These are phyloP conservation scores for Mesorhabditis spiculigera DNA, from an alignment of 2,888 invertebrate species.

Conservation along the genomic window DNA sequence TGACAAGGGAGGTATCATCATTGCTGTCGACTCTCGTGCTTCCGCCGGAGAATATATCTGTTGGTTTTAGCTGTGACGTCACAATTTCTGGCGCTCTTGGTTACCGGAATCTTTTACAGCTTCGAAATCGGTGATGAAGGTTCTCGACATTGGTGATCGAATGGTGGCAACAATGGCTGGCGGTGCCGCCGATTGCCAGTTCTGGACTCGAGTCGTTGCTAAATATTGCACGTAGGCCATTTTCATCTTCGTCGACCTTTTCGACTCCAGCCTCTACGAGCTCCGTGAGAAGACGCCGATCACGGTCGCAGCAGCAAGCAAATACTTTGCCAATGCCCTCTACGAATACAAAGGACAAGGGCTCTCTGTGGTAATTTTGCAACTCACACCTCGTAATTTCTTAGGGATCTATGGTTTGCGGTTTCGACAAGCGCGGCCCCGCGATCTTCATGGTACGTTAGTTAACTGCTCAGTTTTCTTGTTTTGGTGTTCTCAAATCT, in stretches of 20 bases:
- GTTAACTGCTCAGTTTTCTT: not conserved
- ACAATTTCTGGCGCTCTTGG: not conserved
- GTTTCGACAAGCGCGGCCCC: conserved; percentile 74
- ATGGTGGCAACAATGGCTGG: conserved; percentile 94
- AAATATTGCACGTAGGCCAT: conserved; percentile 75
- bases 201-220: conserved; percentile 92
- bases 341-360: conserved; percentile 98
- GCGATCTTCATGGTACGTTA: conserved; percentile 41
- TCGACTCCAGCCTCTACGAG: conserved; percentile 72
- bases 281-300: conserved; percentile 90
- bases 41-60: conserved; percentile 92
- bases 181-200: conserved; percentile 97
- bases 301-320: conserved; percentile 97
- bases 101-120: conserved; percentile 63
- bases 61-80: conserved; percentile 51
- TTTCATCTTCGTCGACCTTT: not conserved
- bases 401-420: conserved; percentile 89
- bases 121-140: conserved; percentile 91
- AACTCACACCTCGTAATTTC: conserved; percentile 9
- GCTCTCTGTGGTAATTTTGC: conserved; percentile 70
- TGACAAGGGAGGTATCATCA: conserved; percentile 77
- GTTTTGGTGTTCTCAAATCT: not conserved
- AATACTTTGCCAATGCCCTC: conserved; percentile 94
- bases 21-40: conserved; percentile 95
- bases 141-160: conserved; percentile 94